Evolutionary conservation across 2,113 vertebrate species (phyloP), one percentile per base, ranked within the genome.

Genomic region (Nesogale talazaci): DNA sequence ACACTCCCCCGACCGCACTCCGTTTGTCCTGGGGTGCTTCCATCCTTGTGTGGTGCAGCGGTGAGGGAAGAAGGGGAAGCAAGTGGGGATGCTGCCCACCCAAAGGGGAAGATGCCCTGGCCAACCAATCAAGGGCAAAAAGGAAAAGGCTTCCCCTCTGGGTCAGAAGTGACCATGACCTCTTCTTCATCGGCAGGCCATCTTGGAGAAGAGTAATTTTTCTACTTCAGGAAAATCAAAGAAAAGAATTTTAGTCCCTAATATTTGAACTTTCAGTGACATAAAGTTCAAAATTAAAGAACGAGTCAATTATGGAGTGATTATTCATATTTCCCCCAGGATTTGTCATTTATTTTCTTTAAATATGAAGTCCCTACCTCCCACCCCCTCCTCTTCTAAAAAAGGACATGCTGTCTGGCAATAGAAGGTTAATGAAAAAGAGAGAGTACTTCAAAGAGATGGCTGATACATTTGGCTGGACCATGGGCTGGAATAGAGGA

Each of bases 151-250:
- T 31, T 31, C 20, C 46, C 36, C 40, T 36, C 22, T 42, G 56
- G 25, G 20, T 36, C 14, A 0, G 25, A 74, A 2, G 69, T 0
- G 0, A 65, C 11, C 56, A 15, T 14, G 83, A 59, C 20, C 31
- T 63, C 38, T 57, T 34, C 4, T 63, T 46, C 88, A 67, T 31
- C n/a, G 31, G 17, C 15, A 46, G 46, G 46, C 25, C 10, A 11
- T 31, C 79, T 36, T 52, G 42, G 29, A 14, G 92, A 89, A 88
- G 75, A 79, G 22, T 65, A 20, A 79, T 20, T 23, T 34, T 23
- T 83, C 70, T 83, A 56, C 59, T 86, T 92, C 80, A 67, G n/a
- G 59, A 63, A 88, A 83, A 78, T 77, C 76, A 86, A 70, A 59
- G 89, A 36, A 29, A 76, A 88, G 59, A 3, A 90, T 15, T 14